Percentiles rank a stretch among this genome's conserved stretches.
phyloP scores from a whole-genome alignment of 2,113 vertebrate species.

The Gallinago jamesoni region DNA sequence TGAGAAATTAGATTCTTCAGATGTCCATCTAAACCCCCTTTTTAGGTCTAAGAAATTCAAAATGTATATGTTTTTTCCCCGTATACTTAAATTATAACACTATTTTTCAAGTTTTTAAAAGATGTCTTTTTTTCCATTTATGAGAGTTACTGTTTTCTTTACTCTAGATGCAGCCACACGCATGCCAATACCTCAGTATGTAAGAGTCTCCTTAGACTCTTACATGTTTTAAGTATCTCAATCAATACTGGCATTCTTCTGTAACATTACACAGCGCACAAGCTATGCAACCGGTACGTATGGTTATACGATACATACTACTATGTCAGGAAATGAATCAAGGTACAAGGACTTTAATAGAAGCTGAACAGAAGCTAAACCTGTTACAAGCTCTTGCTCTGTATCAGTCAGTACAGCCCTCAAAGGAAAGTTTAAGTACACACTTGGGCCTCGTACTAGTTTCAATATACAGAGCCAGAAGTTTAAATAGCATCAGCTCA shows the following conservation, averaged over 20 bases:
- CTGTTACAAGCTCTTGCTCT: not conserved
- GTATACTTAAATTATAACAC: constrained; percentile 10
- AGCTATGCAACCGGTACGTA: not conserved
- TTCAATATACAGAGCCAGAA: not conserved
- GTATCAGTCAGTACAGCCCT: constrained; percentile 16
- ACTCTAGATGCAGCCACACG: not conserved
- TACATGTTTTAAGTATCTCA: constrained; percentile 37
- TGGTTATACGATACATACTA: not conserved
- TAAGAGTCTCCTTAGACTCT: not conserved
- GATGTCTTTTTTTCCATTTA: not conserved
- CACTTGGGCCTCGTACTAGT: constrained; percentile 15
- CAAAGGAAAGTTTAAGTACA: constrained; percentile 47
- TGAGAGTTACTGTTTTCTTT: constrained; percentile 40
- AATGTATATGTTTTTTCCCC: not conserved
- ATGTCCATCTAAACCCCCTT: not conserved
- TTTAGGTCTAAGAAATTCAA: not conserved
- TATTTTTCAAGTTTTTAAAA: constrained; percentile 53
- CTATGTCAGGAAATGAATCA: not conserved
- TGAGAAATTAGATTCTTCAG: not conserved
- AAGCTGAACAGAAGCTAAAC: constrained; percentile 29
- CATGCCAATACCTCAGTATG: constrained; percentile 15
- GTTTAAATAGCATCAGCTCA: constrained; percentile 11
- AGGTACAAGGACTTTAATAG: not conserved
- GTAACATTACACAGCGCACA: not conserved
- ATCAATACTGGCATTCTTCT: constrained; percentile 55